Evolutionary conservation across 2,113 vertebrate genomes (phyloP), one percentile per base, ranked within the genome.

Genomic region (Aphyosemion australe): DNA sequence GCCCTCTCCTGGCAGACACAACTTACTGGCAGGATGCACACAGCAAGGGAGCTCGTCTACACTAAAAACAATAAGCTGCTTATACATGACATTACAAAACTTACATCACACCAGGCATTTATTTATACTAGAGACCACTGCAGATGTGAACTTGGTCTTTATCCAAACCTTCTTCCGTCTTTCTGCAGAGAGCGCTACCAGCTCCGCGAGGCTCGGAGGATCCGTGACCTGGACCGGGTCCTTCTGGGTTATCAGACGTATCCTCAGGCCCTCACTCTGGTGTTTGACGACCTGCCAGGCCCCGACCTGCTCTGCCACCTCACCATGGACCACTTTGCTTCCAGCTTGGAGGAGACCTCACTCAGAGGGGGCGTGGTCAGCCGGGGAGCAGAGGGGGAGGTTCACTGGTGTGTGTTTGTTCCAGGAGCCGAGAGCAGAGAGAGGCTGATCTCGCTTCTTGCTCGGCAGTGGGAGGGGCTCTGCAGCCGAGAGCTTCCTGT

Each of bases 341-440:
- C 93, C 4, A 46, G 65, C 6, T 54, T 68, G 10, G 83, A 89
- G 7, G 74, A 79, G n/a, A 42, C 59, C 11, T 57, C 18, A 0
- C 74, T 76, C 49, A 79, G 65, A 53, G 86, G 79, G 1, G 56
- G 60, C 3, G 78, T 68, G 83, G 91, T 55, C 14, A 52, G 55
- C 61, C 70, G 74, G 57, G 86, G 84, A 0, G 87, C 79, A 1
- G 90, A 79, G 70, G 88, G 76, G 8, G 97, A 99, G 86, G 92
- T 98, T 39, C 96, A 97, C 84, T 99, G 97, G 97, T 97, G 94
- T 43, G 80, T 99, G 48, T 98, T 96, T n/a, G 94, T 99, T 14
- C 96, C 97, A 0, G 95, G 95, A 1, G 94, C 96, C 0, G 96
- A 98, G 89, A 95, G 95, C 89, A 89, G 97, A 7, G 97, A 99